Conservation (phyloP, 2,888 invertebrate genomes). For the Pycnomerus fuliginosus region DNA sequence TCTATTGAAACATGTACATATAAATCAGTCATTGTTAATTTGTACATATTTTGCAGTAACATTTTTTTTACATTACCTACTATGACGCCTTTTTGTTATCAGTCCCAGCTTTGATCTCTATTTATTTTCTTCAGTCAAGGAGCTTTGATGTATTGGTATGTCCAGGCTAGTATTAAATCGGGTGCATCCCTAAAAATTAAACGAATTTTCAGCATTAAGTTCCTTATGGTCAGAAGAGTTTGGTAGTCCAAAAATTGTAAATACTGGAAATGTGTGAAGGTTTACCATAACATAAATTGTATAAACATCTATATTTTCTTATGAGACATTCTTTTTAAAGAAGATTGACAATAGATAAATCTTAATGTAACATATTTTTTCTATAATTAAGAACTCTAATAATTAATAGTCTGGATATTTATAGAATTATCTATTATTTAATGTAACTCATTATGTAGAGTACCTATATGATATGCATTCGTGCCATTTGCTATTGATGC, state of each 20-base stretch:
- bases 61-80: too few species aligned
- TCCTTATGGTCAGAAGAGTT: too few species aligned
- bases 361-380: conserved; percentile 32
- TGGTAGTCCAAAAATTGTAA: too few species aligned
- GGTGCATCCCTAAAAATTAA: too few species aligned
- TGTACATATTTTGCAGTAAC: conserved; percentile 19
- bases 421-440: conserved; percentile 31
- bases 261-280: conserved; percentile 25
- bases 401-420: conserved; percentile 37
- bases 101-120: too few species aligned
- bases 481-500: conserved; percentile 40
- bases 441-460: conserved; percentile 33
- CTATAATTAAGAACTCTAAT: conserved; percentile 28
- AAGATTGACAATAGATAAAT: conserved; percentile 39
- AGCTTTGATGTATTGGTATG: too few species aligned
- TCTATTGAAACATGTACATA: conserved; percentile 15
- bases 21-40: conserved; percentile 14
- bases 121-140: too few species aligned
- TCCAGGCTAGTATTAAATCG: too few species aligned
- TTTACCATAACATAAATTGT: conserved; percentile 34
- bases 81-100: too few species aligned
- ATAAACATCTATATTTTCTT: conserved; percentile 37
- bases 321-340: conserved; percentile 23
- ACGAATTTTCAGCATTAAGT: too few species aligned
- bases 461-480: conserved; percentile 34